phyloP scores from a whole-genome alignment of 1,140 invertebrate species.

The Sycophila sp. region DNA sequence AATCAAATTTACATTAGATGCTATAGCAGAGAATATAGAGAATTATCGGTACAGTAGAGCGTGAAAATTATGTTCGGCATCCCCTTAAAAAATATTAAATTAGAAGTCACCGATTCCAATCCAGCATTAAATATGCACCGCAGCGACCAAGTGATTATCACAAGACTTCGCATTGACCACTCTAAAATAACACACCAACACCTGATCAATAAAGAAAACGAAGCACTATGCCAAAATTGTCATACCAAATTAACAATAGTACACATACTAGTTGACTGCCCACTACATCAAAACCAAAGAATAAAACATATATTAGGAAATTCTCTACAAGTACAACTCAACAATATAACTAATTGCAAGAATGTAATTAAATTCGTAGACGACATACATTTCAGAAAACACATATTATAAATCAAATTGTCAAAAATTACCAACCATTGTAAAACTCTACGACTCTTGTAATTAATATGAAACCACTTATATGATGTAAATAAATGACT shows the following conservation, averaged over 20 bases:
- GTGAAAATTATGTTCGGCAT: too few species aligned
- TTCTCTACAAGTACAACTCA: background rate
- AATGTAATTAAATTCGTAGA: too few species aligned
- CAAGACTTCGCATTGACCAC: background rate
- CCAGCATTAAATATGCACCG: background rate
- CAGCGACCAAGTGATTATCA: background rate
- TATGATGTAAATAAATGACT: too few species aligned
- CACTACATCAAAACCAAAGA: conserved; percentile 35
- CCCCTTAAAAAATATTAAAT: background rate
- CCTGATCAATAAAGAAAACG: background rate
- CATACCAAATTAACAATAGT: background rate
- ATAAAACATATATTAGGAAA: background rate
- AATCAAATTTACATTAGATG: background rate
- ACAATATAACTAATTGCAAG: background rate
- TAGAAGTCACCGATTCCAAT: background rate
- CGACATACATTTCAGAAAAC: too few species aligned
- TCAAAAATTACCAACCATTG: too few species aligned
- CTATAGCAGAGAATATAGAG: background rate
- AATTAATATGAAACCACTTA: too few species aligned
- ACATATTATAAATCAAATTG: too few species aligned
- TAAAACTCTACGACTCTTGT: too few species aligned
- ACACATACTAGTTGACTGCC: background rate
- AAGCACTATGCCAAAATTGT: background rate
- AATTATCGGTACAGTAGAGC: too few species aligned
- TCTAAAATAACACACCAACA: background rate